Evolutionary conservation across 2,888 invertebrate species (phyloP).

Genomic region (Ormyrus nitidulus): DNA sequence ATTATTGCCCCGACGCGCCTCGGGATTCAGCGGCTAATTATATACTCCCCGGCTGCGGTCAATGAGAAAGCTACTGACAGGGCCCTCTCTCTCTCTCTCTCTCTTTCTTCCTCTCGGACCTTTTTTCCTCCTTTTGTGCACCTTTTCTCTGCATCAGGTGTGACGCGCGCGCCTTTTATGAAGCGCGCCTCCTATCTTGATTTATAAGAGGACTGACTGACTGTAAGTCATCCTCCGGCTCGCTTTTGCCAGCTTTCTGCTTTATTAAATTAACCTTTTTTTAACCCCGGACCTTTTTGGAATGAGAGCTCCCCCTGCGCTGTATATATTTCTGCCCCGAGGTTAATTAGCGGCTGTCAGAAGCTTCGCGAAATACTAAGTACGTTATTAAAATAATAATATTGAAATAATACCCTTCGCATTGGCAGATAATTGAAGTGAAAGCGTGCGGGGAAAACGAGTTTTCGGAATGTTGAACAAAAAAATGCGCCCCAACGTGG

Average conservation of each 20-base stretch:
- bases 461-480: too few relatives aligned
- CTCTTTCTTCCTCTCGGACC: slow-evolving; percentile 5
- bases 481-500: not conserved
- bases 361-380: not conserved
- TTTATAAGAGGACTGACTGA: slow-evolving; percentile 17
- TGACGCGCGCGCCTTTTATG: slow-evolving; percentile 16
- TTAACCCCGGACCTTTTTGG: not conserved
- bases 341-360: not conserved
- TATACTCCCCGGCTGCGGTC: slow-evolving; percentile 25
- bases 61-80: slow-evolving; percentile 41
- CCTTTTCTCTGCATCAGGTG: slow-evolving; percentile 27
- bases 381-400: not conserved
- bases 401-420: too few relatives aligned
- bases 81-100: slow-evolving; percentile 7
- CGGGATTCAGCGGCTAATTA: slow-evolving; percentile 35
- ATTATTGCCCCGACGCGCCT: slow-evolving; percentile 63
- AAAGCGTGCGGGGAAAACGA: not conserved
- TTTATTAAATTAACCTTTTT: not conserved
- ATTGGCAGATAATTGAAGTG: too few relatives aligned
- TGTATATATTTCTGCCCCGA: not conserved
- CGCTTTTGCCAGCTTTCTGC: not conserved
- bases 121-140: not conserved
- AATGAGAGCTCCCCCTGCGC: too few relatives aligned
- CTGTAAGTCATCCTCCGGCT: slow-evolving; percentile 16
- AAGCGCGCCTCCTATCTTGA: slow-evolving; percentile 3